Conservation (phyloP, 1,140 invertebrate species). For the Rhizoglyphus robini region DNA sequence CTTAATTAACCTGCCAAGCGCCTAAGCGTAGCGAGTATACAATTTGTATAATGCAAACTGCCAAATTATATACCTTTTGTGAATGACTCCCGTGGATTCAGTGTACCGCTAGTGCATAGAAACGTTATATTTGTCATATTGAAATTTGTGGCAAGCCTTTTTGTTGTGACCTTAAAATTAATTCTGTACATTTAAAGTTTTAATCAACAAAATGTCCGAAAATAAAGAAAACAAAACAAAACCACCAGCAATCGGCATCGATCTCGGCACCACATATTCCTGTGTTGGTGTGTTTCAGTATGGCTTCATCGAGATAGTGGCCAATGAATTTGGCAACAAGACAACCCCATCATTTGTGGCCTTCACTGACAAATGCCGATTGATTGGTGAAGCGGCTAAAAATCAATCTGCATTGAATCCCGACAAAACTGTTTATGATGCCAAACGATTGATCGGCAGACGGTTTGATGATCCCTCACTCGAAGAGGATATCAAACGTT, state of each 20-base stretch:
- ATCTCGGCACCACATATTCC: slow-evolving; percentile 34
- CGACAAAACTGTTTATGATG: slow-evolving; percentile 49
- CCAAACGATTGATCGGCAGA: slow-evolving; percentile 61
- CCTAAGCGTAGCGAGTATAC: no score
- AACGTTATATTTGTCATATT: slow-evolving; percentile 42
- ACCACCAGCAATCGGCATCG: not conserved
- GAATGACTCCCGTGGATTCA: no score
- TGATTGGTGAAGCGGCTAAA: slow-evolving; percentile 93
- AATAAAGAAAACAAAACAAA: no score
- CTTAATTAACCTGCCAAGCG: no score
- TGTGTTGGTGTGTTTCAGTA: slow-evolving; percentile 60
- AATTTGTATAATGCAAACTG: no score
- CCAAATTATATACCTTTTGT: no score
- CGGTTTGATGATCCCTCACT: slow-evolving; percentile 78
- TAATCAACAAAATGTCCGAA: slow-evolving; percentile 35
- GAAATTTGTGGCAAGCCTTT: slow-evolving; percentile 46
- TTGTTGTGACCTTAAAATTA: slow-evolving; percentile 45
- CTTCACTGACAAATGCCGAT: slow-evolving; percentile 57
- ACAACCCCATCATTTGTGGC: slow-evolving; percentile 44
- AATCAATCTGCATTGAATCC: slow-evolving; percentile 91
- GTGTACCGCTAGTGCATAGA: no score
- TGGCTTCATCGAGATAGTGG: slow-evolving; percentile 89
- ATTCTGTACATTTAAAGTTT: slow-evolving; percentile 45
- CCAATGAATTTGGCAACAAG: slow-evolving; percentile 37
- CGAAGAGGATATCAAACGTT: slow-evolving; percentile 88